Base-by-base conservation (phyloP, 37 sponge, comb jelly and placozoan species). In the Geodia barretti region DNA sequence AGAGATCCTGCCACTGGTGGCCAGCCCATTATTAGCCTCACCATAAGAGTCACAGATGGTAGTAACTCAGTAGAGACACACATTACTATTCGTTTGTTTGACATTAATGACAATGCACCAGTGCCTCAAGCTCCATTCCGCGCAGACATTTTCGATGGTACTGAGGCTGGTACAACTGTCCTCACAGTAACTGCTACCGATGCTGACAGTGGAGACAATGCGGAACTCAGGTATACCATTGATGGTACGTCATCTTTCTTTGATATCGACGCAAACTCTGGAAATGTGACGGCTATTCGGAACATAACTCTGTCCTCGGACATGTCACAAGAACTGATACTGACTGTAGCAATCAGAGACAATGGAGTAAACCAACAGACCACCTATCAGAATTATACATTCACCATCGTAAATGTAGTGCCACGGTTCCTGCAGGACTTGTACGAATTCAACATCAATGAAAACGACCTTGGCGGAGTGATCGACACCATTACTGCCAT, bases 81-180 rank as follows among this genome's bases (percentile, higher is more conserved):
- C 21, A 41, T 88, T 29, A 74, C 80, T 21, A 70, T 95, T 3
- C 58, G 33, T 21, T 68, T 95, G 19, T 59, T 58, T 19, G 95
- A 95, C 35, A 65, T 88, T 31, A 95, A 95, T 79, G 95, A 95
- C 47, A 95, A 95, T 59, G 62, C 76, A 24, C 95, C 95, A 21
- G 21, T 83, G 24, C 82, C 79, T 30, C 68, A 75, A 0, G 60
- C 73, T 25, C 63, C 71, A 42, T 24, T 62, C 36, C 84, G 36
- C 1, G 79, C 39, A 29, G 54, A 74, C 24, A 41, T 88, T 36
- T 43, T 75, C 30, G 85, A 84, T 73, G 83, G 81, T 28, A 67
- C 89, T 17, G 25, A 69, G 31, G 66, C 39, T 28, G 86, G 79
- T 4, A 60, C 69, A 39, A 39, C 72, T 19, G 76, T 87, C 1